These are phyloP conservation scores for Plebejus melissa DNA, from an alignment of 2,888 invertebrate species.

Conservation along the genomic window DNA sequence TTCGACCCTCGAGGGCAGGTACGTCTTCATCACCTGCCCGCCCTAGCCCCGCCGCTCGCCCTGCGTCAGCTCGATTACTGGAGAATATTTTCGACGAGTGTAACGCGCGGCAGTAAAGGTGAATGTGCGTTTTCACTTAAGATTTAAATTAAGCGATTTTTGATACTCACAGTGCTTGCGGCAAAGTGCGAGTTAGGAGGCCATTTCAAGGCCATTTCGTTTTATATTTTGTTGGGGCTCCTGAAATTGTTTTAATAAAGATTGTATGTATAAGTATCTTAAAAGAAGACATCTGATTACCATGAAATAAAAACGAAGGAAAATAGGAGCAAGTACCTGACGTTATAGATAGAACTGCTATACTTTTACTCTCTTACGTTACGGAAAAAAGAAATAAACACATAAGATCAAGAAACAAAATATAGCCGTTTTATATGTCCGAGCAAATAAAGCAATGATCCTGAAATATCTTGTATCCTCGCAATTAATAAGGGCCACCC, in stretches of 20 bases:
- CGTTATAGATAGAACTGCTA: not conserved
- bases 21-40: slow-evolving; percentile 9
- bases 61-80: not conserved
- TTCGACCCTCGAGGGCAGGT: not conserved
- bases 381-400: not conserved
- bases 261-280: not conserved
- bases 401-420: not conserved
- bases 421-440: not conserved
- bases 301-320: no score
- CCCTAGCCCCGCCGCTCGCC: not conserved
- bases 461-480: not conserved
- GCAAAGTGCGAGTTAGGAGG: not conserved
- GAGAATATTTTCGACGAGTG: not conserved
- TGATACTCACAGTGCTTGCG: not conserved
- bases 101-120: not conserved
- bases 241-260: not conserved
- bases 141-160: not conserved
- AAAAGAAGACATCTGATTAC: not conserved
- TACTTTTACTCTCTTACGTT: not conserved
- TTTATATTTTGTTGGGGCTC: not conserved
- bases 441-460: not conserved
- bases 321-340: no score
- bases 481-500: not conserved
- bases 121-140: not conserved
- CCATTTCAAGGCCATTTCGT: not conserved